Evolutionary conservation across 2,888 invertebrate species (phyloP), one percentile per base, ranked within the genome.

Genomic region (Trichacis sp.): DNA sequence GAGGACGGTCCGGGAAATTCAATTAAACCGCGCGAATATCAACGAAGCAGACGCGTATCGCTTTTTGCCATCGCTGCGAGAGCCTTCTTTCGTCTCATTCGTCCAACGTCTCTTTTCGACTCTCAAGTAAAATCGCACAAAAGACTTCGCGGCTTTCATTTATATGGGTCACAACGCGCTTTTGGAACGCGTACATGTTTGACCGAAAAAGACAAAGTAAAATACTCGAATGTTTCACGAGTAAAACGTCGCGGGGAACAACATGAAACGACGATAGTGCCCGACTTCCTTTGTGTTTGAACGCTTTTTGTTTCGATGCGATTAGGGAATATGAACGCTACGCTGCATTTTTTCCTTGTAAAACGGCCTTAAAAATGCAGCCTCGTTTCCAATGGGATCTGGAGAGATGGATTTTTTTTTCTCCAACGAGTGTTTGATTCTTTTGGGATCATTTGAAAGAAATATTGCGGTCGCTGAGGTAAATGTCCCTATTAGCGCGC

Each of bases 181-280:
- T 67, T 67, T 67, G 58, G 60, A 63, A 45, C 5, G 18, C 60
- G 48, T 47, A 46, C 36, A 55, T 50, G 55, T 60, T 60, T 63
- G 60, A 63, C 56, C 57, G 63, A 59, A 38, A 68, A 64, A 64
- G 58, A 61, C 68, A 61, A 68, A 64, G 63, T 60, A 50, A 63
- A 68, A 68, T 46, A 24, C 24, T 18, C 60, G 4, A 60, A 64
- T 64, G 67, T 68, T 68, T 59, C 60, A 64, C 60, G 63, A 56
- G 63, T 60, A 56, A 68, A 68, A 54, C 67, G 57, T 64, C 60
- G 59, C 47, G 45, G 24, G 50, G 50, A 47, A 58, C 53, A 64
- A 63, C 60, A 56, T 51, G 40, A 51, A 63, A 49, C 63, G 56
- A 40, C 48, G 62, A 62, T 59, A 66, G 62, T 58, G 43, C 43